These are phyloP conservation scores for Pterois miles DNA, from an alignment of 2,797 vertebrate species.

Conservation along the genomic window DNA sequence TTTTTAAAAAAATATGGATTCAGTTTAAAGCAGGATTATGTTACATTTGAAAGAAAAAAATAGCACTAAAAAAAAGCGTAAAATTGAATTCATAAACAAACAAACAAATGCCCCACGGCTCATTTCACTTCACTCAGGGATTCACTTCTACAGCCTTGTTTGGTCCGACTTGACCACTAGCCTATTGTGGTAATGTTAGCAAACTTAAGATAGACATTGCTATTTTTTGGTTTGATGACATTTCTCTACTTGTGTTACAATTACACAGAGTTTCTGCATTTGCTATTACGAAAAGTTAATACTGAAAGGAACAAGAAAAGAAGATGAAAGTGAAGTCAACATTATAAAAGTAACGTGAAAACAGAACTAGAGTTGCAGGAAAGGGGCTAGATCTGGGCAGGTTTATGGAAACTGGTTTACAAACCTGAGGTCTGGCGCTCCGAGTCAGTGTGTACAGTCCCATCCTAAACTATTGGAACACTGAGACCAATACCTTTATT, in stretches of 20 bases:
- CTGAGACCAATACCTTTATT: too few species aligned
- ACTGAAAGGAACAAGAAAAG: not conserved
- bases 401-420: not conserved
- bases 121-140: too few species aligned
- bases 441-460: not conserved
- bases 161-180: not conserved
- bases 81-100: not conserved
- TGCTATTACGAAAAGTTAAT: not conserved
- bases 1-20: not conserved
- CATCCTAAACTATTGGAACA: too few species aligned
- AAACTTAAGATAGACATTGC: not conserved
- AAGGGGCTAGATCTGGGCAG: not conserved
- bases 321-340: not conserved
- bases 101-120: too few species aligned
- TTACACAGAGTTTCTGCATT: not conserved
- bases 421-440: not conserved
- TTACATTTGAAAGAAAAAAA: not conserved
- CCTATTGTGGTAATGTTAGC: not conserved
- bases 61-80: not conserved
- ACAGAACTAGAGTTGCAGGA: not conserved
- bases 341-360: not conserved
- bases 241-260: not conserved
- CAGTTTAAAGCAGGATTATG: not conserved
- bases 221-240: not conserved
- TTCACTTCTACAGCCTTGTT: not conserved